Percentiles rank a stretch among this genome's conserved stretches.
Conservation (phyloP, 2,888 invertebrate genomes). For the Heliconius sara region DNA sequence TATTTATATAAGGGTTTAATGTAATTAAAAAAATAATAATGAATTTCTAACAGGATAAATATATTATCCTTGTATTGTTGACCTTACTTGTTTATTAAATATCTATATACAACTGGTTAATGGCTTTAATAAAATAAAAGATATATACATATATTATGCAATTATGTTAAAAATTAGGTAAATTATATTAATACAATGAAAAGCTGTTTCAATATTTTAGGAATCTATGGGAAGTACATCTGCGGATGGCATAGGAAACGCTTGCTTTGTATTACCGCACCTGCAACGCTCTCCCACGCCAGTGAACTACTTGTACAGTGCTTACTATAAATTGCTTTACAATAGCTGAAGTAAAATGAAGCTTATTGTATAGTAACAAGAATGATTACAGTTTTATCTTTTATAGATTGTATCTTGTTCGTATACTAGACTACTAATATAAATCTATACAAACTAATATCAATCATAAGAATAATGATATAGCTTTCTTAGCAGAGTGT, state of each 20-base stretch:
- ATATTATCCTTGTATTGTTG: neutral
- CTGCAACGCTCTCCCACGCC: conserved; percentile 80
- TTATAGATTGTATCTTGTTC: conserved; percentile 5
- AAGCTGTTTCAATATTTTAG: conserved; percentile 24
- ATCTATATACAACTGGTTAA: neutral
- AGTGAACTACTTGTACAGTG: conserved; percentile 53
- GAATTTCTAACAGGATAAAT: neutral
- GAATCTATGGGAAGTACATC: conserved; percentile 67
- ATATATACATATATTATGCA: neutral
- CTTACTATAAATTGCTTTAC: conserved; percentile 31
- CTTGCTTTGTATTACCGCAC: conserved; percentile 65
- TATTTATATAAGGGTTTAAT: neutral
- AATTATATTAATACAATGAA: conserved; percentile 3
- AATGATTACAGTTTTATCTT: neutral
- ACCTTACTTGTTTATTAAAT: neutral
- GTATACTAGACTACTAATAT: conserved; percentile 4
- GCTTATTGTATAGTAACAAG: conserved; percentile 21
- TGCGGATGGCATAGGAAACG: conserved; percentile 70
- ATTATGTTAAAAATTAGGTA: neutral
- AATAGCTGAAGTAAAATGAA: conserved; percentile 27
- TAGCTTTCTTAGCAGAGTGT: neutral
- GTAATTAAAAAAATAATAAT: neutral
- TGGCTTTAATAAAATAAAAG: neutral
- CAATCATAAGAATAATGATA: neutral
- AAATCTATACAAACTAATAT: conserved; percentile 4